Evolutionary conservation across 2,113 vertebrate species (phyloP).

Genomic region (Capreolus pygargus): DNA sequence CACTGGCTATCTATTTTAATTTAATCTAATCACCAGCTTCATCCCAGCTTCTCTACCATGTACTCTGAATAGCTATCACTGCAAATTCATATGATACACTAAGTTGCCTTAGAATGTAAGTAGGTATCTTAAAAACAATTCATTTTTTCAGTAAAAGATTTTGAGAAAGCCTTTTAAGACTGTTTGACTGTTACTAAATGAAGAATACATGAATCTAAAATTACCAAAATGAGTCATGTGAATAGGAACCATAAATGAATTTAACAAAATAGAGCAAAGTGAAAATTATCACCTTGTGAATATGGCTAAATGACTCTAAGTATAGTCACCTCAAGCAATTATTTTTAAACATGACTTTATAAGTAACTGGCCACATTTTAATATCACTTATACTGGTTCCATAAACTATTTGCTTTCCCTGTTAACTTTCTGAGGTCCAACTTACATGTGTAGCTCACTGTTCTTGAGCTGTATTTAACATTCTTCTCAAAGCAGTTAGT

Average conservation of each 20-base stretch:
- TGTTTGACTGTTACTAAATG: not conserved
- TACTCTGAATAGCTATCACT: not conserved
- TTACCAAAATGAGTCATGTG: not conserved
- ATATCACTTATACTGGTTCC: not conserved
- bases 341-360: not conserved
- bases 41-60: not conserved
- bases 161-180: not conserved
- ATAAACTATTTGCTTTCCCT: not conserved
- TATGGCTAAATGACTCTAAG: not conserved
- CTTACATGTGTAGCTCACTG: not conserved
- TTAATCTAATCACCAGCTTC: not conserved
- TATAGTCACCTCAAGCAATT: not conserved
- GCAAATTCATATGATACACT: not conserved
- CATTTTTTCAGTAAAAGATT: not conserved
- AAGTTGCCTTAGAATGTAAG: not conserved
- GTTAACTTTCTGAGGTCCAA: not conserved
- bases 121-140: constrained; percentile 23
- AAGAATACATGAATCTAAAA: constrained; percentile 20
- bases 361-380: not conserved
- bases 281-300: not conserved
- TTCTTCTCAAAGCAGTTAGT: not conserved
- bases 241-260: not conserved
- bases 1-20: not conserved
- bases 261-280: not conserved
- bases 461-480: not conserved